These are phyloP conservation scores for Blennius ocellaris DNA, from an alignment of 2,113 vertebrate species.

Conservation along the genomic window DNA sequence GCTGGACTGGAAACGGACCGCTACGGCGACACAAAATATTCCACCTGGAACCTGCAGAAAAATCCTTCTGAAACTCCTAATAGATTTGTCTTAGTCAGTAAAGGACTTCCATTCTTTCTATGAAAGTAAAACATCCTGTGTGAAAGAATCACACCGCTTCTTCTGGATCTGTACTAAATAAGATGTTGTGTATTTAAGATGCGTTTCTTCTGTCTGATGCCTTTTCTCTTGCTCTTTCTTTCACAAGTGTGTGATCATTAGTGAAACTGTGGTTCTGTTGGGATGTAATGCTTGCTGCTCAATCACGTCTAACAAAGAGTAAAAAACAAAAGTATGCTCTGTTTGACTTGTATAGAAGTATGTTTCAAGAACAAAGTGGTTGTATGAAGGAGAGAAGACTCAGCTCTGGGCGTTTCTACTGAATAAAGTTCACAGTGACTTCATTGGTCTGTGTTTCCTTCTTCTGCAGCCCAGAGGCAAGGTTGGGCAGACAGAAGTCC, in stretches of 20 bases:
- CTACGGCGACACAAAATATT: no score
- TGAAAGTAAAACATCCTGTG: slow-evolving; percentile 91
- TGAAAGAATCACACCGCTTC: slow-evolving; percentile 79
- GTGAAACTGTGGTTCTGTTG: slow-evolving; percentile 52
- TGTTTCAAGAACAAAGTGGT: slow-evolving; percentile 64
- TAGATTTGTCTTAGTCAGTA: slow-evolving; percentile 70
- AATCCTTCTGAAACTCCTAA: neutral
- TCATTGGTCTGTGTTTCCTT: slow-evolving; percentile 13
- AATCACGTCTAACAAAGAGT: slow-evolving; percentile 65
- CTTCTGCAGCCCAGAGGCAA: neutral
- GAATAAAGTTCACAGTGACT: slow-evolving; percentile 72
- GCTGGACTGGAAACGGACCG: no score
- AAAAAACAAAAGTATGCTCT: slow-evolving; percentile 71
- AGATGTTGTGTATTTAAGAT: slow-evolving; percentile 42
- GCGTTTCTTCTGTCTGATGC: slow-evolving; percentile 65
- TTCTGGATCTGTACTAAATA: slow-evolving; percentile 57
- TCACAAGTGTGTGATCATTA: slow-evolving; percentile 26
- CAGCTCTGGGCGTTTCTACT: slow-evolving; percentile 73
- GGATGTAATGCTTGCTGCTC: slow-evolving; percentile 47
- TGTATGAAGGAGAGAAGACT: slow-evolving; percentile 47
- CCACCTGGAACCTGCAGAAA: no score
- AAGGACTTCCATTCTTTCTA: slow-evolving; percentile 92
- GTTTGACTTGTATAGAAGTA: slow-evolving; percentile 75
- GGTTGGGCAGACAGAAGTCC: no score
- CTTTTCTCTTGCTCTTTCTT: slow-evolving; percentile 39